Base-by-base conservation (phyloP, 2,888 invertebrate species). In the Mythimna loreyi region DNA sequence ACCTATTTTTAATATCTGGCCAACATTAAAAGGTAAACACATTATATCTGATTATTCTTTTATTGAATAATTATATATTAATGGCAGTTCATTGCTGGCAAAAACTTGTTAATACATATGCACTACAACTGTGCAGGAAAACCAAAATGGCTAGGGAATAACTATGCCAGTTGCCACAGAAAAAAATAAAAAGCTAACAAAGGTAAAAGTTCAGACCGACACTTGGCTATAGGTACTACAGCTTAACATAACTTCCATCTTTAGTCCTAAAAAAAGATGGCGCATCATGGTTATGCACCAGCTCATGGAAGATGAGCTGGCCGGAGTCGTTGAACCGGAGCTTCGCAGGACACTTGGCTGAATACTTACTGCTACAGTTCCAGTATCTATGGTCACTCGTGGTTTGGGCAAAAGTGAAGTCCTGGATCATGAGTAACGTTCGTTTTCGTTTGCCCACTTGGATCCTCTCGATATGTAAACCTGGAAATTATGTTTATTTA, bases 291-390 rank as follows among this genome's bases (percentile, higher is more conserved):
- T 90, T 92, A 58, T 93, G 93, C 1, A 62, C 45, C 4, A 90
- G 57, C 6, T 85, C 52, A 50, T 85, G 78, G 5, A 80, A 80
- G 0, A 90, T 89, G 9, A 93, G 67, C 3, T 80, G 52, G 0
- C 91, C 90, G 0, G 77, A 64, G 7, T 80, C 81, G 33, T 91
- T 85, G 52, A 94, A 90, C 3, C 89, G 84, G 0, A 93, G 69
- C 49, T 86, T 90, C 3, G 93, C 92, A 1, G 81, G 77, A 47
- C 93, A 93, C 33, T 87, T 87, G 1, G 75, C 72, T 0, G 88
- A 82, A 1, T 72, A 66, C 59, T 91, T 92, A 72, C 84, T 90
- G 43, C 90, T 91, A 64, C 94, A 94, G 65, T 92, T 88, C 90
- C 92, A 91, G 57, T 94, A 93, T 5, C 92, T 81, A 1, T 59